Conservation (phyloP, 2,113 vertebrate species). For the Odontophorus gujanensis region DNA sequence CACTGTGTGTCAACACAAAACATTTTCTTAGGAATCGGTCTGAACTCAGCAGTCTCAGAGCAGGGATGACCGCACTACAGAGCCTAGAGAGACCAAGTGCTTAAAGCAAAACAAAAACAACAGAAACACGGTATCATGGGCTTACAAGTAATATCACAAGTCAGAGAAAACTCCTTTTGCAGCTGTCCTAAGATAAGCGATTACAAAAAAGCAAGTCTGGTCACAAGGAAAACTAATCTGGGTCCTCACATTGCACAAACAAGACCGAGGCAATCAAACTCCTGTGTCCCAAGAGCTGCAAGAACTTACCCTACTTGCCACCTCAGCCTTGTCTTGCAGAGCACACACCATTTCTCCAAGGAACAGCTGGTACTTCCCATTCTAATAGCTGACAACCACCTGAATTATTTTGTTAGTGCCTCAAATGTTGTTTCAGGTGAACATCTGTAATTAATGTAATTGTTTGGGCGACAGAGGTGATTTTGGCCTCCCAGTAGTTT, state of each 20-base stretch:
- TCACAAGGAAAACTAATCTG: neutral
- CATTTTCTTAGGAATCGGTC: neutral
- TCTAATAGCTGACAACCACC: neutral
- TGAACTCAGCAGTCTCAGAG: neutral
- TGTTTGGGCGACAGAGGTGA: neutral
- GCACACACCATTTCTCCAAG: neutral
- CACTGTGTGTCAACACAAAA: neutral
- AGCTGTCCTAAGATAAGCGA: neutral
- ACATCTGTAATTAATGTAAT: neutral
- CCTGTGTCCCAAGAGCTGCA: neutral
- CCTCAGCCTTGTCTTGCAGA: neutral
- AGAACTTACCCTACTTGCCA: neutral
- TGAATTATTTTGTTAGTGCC: neutral
- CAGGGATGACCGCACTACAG: rapidly evolving
- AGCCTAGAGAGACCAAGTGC: neutral
- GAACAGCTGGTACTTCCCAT: neutral
- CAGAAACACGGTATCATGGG: neutral
- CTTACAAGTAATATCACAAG: neutral
- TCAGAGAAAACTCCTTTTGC: neutral
- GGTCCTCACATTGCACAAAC: neutral
- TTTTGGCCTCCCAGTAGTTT: neutral
- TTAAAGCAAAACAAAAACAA: neutral
- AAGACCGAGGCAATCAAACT: neutral
- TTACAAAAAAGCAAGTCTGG: neutral
- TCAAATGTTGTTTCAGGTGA: neutral